Conservation (phyloP, 1,140 invertebrate genomes). For the Bombus pyrosoma region DNA sequence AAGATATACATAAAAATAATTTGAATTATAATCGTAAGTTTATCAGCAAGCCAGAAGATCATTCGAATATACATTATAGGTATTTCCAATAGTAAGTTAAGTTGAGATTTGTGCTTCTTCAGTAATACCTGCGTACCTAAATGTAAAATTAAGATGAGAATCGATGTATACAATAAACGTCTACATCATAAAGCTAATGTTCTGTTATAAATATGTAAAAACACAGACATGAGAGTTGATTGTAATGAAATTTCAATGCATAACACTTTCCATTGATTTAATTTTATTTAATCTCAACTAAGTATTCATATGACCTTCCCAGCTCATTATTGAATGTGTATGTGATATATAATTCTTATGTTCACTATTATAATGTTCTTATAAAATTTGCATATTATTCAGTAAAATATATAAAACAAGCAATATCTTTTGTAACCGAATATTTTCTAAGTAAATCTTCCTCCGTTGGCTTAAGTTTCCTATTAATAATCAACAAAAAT, state of each 20-base stretch:
- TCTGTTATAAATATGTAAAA: constrained; percentile 24
- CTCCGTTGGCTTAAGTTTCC: neutral
- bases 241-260: neutral
- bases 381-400: constrained; percentile 5
- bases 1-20: constrained; percentile 53
- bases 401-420: constrained; percentile 28
- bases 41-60: constrained; percentile 46
- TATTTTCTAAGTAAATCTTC: neutral
- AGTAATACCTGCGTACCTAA: constrained; percentile 13
- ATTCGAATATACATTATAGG: constrained; percentile 32
- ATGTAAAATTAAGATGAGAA: constrained; percentile 15
- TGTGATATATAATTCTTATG: neutral
- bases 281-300: constrained; percentile 25
- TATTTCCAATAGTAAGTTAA: neutral
- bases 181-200: neutral
- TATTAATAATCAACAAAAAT: constrained; percentile 4
- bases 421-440: constrained; percentile 9
- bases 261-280: neutral
- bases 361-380: constrained; percentile 13
- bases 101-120: constrained; percentile 24
- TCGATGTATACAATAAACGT: neutral
- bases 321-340: constrained; percentile 33
- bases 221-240: constrained; percentile 9
- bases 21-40: constrained; percentile 14
- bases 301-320: constrained; percentile 42